Evolutionary conservation across 2,113 vertebrate genomes (phyloP).

Genomic region (Dasyurus viverrinus): DNA sequence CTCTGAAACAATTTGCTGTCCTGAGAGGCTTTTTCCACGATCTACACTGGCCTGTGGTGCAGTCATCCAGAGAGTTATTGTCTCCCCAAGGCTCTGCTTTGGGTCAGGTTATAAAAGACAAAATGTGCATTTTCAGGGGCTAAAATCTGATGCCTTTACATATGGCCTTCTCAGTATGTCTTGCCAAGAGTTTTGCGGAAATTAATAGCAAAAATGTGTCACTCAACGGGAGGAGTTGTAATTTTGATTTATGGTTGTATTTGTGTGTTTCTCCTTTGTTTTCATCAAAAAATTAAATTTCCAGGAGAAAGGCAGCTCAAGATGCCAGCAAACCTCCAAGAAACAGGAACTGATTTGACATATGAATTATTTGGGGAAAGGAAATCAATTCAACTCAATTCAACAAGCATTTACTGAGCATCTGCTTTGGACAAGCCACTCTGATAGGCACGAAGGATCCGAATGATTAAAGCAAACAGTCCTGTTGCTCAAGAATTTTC

Average conservation of each 20-base stretch:
- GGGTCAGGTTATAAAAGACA: constrained; percentile 27
- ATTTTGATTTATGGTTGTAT: neutral
- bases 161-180: neutral
- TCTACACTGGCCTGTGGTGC: constrained; percentile 1
- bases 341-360: neutral
- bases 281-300: constrained; percentile 17
- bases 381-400: neutral
- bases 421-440: neutral
- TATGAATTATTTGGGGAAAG: neutral
- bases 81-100: constrained; percentile 14
- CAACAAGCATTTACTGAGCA: neutral
- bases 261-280: neutral
- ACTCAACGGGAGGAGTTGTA: neutral
- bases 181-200: neutral
- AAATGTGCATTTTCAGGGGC: neutral
- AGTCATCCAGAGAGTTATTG: constrained; percentile 37
- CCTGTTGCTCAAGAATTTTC: neutral
- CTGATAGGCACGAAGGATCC: neutral
- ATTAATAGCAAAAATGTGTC: neutral
- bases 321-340: neutral
- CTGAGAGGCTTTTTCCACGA: constrained; percentile 11
- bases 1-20: constrained; percentile 20
- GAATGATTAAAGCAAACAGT: neutral
- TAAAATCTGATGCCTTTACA: neutral
- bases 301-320: neutral